Conservation (phyloP, 2,113 vertebrate species). For the Seriola quinqueradiata region DNA sequence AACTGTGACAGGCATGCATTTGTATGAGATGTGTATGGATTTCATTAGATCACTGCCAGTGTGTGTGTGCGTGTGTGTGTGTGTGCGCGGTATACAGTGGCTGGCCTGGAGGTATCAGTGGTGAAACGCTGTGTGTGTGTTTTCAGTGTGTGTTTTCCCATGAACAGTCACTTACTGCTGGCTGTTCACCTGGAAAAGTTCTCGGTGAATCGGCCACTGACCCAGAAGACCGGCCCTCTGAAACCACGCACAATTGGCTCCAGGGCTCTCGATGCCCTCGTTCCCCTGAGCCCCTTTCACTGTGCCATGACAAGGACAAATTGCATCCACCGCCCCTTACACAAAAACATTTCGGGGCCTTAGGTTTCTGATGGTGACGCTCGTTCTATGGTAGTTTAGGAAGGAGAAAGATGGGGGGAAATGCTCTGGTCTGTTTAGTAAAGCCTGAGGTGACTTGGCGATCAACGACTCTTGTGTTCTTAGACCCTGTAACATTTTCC, state of each 20-base stretch:
- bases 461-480: constrained; percentile 65
- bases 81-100: constrained; percentile 43
- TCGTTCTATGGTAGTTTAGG: constrained; percentile 56
- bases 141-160: constrained; percentile 71
- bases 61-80: constrained; percentile 31
- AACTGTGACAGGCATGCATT: constrained; percentile 60
- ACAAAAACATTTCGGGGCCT: constrained; percentile 69
- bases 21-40: constrained; percentile 52
- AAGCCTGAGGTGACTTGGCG: constrained; percentile 70
- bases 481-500: constrained; percentile 69
- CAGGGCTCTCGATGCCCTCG: constrained; percentile 63
- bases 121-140: constrained; percentile 45
- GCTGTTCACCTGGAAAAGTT: constrained; percentile 82
- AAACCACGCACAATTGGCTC: constrained; percentile 75
- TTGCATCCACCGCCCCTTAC: constrained; percentile 74
- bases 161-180: constrained; percentile 74
- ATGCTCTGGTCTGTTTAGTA: constrained; percentile 48
- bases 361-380: constrained; percentile 50
- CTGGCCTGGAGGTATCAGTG: constrained; percentile 51
- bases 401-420: constrained; percentile 56
- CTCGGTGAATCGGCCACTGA: constrained; percentile 76
- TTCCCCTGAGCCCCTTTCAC: constrained; percentile 65
- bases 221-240: constrained; percentile 75
- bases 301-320: constrained; percentile 83
- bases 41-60: constrained; percentile 51